These are phyloP conservation scores for Melopsittacus undulatus DNA, from an alignment of 2,797 vertebrate species.

Conservation along the genomic window DNA sequence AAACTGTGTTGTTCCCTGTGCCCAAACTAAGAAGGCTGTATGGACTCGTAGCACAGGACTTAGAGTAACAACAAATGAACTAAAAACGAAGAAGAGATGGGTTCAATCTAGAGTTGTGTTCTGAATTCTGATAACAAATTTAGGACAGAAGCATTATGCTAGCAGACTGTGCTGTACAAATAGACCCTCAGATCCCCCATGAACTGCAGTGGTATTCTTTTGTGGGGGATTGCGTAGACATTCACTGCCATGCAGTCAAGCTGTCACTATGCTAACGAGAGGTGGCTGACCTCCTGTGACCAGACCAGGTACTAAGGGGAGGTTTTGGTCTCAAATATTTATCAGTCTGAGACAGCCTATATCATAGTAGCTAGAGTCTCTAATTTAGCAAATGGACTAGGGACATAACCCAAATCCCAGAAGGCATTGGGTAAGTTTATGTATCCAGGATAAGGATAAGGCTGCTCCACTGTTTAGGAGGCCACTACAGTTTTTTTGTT, in stretches of 20 bases:
- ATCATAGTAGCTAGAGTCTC: background rate
- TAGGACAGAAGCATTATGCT: background rate
- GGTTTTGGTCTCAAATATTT: background rate
- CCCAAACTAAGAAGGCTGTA: background rate
- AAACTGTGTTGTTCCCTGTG: background rate
- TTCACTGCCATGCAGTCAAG: background rate
- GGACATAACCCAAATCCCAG: background rate
- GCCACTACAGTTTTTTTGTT: background rate
- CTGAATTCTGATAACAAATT: background rate
- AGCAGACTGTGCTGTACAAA: background rate
- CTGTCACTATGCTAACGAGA: background rate
- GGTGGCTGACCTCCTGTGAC: background rate
- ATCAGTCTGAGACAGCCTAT: background rate
- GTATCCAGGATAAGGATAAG: background rate
- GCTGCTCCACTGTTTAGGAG: background rate
- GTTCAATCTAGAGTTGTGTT: background rate
- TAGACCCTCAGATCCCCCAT: background rate
- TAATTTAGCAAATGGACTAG: background rate
- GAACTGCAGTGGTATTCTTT: background rate
- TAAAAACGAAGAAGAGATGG: background rate
- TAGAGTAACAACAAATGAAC: background rate
- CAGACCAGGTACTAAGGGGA: background rate
- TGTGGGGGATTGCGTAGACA: background rate
- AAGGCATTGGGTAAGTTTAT: background rate
- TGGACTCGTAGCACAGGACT: background rate